Evolutionary conservation across 2,113 vertebrate species (phyloP), one percentile per base, ranked within the genome.

Genomic region (Calonectris borealis): DNA sequence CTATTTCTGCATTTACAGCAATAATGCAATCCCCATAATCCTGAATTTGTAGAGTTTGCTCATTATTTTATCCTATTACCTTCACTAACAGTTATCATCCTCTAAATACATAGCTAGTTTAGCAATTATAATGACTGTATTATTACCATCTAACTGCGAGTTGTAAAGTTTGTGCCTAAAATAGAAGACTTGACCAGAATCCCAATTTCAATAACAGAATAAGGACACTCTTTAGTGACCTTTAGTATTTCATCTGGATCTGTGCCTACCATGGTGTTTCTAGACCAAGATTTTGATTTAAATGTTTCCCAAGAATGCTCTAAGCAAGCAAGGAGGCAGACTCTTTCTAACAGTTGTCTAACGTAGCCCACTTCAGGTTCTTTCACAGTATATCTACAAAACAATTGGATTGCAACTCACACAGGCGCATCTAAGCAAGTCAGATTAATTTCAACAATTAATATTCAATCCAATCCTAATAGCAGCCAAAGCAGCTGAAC

Each of bases 1-100:
- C 68, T 93, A 77, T 55, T 94, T 96, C 78, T 88, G 52, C 68
- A 75, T 86, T 86, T 96, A 94, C 46, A 93, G 82, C 78, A 91
- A 92, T 76, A 95, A 90, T 54, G 29, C 15, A 90, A 92, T 58
- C 27, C 40, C 52, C 36, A 36, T 71, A 68, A 94, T 82, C 51
- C 62, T 17, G 3, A 66, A 84, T 83, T 86, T 73, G 68, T 81
- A 77, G 46, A 48, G 83, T 88, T 87, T 94, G 38, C 46, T 85
- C 27, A 48, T 70, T 70, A 54, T 88, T 96, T 93, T 80, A 90
- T 69, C 40, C 46, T 19, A 55, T 29, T 42, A 73, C 42, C 25
- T 65, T 65, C 29, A 49, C 17, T 75, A 88, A 55, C 26, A 36
- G 73, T 68, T 91, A 80, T 31, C 49, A 81, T 42, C 54, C 32